These are phyloP conservation scores for Oryzias celebensis DNA, from an alignment of 2,113 vertebrate genomes.

Conservation along the genomic window DNA sequence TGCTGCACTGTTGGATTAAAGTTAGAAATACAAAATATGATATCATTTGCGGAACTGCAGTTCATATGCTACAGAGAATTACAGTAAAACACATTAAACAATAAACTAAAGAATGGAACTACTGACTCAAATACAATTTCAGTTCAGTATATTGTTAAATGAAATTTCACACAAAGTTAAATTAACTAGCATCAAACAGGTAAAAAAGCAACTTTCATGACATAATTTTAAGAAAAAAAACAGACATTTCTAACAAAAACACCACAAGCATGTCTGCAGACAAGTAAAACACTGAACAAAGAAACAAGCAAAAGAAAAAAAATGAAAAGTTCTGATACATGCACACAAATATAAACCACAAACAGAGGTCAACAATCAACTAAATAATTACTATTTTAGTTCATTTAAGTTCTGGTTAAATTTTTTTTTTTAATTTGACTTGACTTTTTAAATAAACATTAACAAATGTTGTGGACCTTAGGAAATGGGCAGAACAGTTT, in stretches of 20 bases:
- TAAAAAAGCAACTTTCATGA: background rate
- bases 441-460: too few relatives aligned
- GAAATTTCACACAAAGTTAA: background rate
- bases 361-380: background rate
- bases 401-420: too few relatives aligned
- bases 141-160: conserved; percentile 6
- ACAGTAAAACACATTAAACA: background rate
- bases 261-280: background rate
- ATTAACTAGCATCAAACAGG: background rate
- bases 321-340: conserved; percentile 4
- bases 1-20: too few relatives aligned
- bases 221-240: background rate
- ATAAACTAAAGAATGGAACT: too few relatives aligned
- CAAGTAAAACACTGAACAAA: conserved; percentile 1
- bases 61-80: too few relatives aligned
- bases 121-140: background rate
- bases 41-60: too few relatives aligned
- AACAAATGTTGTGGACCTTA: too few relatives aligned
- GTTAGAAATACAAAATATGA: too few relatives aligned
- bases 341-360: background rate
- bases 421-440: too few relatives aligned
- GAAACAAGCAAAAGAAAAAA: background rate
- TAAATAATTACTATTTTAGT: background rate
- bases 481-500: too few relatives aligned
- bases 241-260: background rate